Conservation (phyloP, 2,113 vertebrate species). For the Callocephalon fimbriatum region DNA sequence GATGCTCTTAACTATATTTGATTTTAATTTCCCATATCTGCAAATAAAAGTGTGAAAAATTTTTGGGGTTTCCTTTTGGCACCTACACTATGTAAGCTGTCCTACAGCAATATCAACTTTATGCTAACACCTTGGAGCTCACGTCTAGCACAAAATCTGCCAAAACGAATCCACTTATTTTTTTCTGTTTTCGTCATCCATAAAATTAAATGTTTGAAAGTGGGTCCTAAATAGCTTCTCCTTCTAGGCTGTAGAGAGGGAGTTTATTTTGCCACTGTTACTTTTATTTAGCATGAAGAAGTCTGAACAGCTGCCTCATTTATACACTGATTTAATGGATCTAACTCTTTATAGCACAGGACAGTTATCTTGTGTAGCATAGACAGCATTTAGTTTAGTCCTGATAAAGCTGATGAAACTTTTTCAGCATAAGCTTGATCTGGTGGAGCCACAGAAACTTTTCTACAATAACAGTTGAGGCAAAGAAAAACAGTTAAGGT, state of each 20-base stretch:
- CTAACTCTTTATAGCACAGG: background rate
- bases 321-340: background rate
- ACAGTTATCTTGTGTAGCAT: background rate
- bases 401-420: background rate
- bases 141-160: background rate
- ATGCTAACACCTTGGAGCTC: background rate
- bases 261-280: background rate
- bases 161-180: background rate
- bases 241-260: background rate
- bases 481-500: background rate
- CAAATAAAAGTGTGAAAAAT: background rate
- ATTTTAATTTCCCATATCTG: constrained; percentile 18
- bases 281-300: background rate
- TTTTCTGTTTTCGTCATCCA: background rate
- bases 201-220: background rate
- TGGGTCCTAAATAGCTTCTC: background rate
- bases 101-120: background rate
- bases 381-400: background rate
- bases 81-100: background rate
- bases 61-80: background rate
- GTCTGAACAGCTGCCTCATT: background rate
- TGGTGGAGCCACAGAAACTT: background rate
- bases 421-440: background rate
- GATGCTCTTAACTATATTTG: background rate
- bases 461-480: background rate